Evolutionary conservation across 1,140 invertebrate species (phyloP).

Genomic region (Alviniconcha marisindica): DNA sequence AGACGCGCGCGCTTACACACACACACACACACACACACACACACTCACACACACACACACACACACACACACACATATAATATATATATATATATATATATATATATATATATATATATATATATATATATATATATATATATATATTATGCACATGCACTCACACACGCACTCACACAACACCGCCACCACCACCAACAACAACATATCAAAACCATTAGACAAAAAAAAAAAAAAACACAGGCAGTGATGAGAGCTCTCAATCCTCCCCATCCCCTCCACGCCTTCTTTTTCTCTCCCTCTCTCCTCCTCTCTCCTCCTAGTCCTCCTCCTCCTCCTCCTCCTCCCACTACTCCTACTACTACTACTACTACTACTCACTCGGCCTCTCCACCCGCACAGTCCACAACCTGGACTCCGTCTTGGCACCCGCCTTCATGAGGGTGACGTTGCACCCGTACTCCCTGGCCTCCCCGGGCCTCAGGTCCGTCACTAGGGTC

Average conservation of each 20-base stretch:
- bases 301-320: background rate
- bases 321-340: background rate
- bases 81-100: no score
- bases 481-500: constrained; percentile 19
- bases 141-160: background rate
- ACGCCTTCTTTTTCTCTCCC: background rate
- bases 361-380: background rate
- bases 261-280: background rate
- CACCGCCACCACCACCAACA: background rate
- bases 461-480: background rate
- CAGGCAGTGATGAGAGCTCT: no score
- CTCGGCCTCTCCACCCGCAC: background rate
- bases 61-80: constrained; percentile 9
- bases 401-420: background rate
- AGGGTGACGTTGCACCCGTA: constrained; percentile 29
- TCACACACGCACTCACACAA: background rate
- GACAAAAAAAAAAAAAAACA: background rate
- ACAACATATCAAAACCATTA: background rate
- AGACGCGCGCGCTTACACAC: background rate
- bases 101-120: no score
- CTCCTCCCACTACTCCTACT: no score
- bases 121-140: background rate
- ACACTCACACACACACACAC: constrained; percentile 13
- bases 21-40: constrained; percentile 9
- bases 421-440: background rate